Percentiles rank a stretch among this genome's conserved stretches.
Evolutionary conservation across 2,113 vertebrate species (phyloP).

Genomic region (Brachypteracias leptosomus): DNA sequence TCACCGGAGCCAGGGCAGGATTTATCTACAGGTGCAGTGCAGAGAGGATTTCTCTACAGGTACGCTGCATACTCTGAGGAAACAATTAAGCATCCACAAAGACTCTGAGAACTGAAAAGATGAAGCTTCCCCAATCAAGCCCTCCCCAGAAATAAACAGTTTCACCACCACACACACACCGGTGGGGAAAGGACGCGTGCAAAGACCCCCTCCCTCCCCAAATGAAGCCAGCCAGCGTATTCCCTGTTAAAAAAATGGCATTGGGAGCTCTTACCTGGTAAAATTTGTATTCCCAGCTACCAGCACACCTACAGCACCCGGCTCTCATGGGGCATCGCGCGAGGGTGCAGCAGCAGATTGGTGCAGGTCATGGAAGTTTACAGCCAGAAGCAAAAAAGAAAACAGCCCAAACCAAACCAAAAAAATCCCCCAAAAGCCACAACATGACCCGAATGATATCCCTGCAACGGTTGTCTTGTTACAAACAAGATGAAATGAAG

Average conservation of each 20-base stretch:
- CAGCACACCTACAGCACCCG: slow-evolving; percentile 45
- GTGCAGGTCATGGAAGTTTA: slow-evolving; percentile 47
- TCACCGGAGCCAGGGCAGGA: background rate
- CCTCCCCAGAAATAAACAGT: background rate
- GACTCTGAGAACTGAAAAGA: background rate
- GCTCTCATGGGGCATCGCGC: slow-evolving; percentile 20
- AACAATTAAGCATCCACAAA: background rate
- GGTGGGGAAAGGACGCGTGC: background rate
- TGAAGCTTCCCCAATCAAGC: background rate
- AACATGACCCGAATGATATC: slow-evolving; percentile 40
- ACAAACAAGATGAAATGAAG: slow-evolving; percentile 51
- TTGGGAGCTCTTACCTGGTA: slow-evolving; percentile 44
- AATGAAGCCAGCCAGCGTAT: background rate
- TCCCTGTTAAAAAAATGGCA: background rate
- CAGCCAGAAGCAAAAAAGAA: slow-evolving; percentile 18
- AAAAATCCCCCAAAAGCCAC: slow-evolving; percentile 33
- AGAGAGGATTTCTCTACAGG: background rate
- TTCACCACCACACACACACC: background rate
- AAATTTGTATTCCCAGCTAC: slow-evolving; percentile 18
- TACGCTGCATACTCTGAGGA: background rate
- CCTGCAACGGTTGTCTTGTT: slow-evolving; percentile 38
- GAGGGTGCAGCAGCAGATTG: background rate
- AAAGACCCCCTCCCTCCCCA: background rate
- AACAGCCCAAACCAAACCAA: background rate
- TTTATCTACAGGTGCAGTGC: background rate